A percentile compares a stretch with the other conserved stretches of the same genome.
phyloP scores from a whole-genome alignment of 2,113 vertebrate genomes.

The Heterotilapia buettikoferi region DNA sequence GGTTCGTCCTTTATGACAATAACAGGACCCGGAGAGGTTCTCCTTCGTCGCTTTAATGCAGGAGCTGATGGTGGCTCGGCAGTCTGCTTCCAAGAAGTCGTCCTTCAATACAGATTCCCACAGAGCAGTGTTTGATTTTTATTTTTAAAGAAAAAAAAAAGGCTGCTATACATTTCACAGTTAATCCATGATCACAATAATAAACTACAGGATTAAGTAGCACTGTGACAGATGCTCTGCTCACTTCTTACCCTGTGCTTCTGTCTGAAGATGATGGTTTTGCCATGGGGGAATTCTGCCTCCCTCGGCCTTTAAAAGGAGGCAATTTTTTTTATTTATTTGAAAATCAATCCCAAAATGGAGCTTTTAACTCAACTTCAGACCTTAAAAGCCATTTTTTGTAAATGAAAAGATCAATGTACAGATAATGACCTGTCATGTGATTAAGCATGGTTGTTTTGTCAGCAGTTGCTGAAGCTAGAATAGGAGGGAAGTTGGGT shows the following conservation, averaged over 20 bases:
- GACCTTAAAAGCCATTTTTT: neutral
- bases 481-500: slow-evolving; percentile 32
- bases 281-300: slow-evolving; percentile 59
- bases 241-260: slow-evolving; percentile 58
- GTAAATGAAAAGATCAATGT: neutral
- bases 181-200: neutral
- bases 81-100: slow-evolving; percentile 52
- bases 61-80: slow-evolving; percentile 47
- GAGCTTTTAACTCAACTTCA: neutral
- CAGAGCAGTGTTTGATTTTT: neutral
- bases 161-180: neutral
- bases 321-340: neutral
- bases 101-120: slow-evolving; percentile 12
- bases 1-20: slow-evolving; percentile 78
- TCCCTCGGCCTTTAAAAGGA: slow-evolving; percentile 49
- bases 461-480: slow-evolving; percentile 31
- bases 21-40: slow-evolving; percentile 67
- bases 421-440: slow-evolving; percentile 14
- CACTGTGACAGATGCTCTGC: neutral
- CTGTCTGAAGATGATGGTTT: slow-evolving; percentile 64
- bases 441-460: slow-evolving; percentile 34
- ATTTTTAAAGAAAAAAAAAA: neutral
- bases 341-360: neutral
- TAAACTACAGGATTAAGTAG: neutral
- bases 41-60: slow-evolving; percentile 58